Conservation (phyloP, 2,113 vertebrate genomes). For the Leptodactylus fuscus region DNA sequence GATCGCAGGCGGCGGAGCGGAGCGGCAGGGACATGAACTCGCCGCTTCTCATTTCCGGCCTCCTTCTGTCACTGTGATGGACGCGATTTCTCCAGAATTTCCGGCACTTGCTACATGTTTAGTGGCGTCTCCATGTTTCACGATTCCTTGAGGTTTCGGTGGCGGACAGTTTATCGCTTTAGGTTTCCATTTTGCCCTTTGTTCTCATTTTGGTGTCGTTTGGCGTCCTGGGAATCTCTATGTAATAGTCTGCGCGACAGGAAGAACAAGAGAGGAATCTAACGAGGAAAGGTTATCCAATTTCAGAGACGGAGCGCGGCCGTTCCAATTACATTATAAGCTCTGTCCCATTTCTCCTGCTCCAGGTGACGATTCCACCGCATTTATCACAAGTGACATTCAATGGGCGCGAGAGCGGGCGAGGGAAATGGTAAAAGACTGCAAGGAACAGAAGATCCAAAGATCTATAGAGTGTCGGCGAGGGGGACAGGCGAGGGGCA, state of each 20-base stretch:
- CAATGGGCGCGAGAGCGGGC: not conserved
- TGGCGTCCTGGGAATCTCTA: not conserved
- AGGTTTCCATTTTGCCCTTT: not conserved
- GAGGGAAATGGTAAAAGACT: constrained; percentile 8
- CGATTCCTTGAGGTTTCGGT: not conserved
- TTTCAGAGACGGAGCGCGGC: constrained; percentile 34
- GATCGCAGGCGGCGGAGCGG: no score
- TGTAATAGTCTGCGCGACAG: not conserved
- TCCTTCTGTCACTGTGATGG: not conserved
- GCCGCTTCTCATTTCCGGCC: no score
- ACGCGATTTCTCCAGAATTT: not conserved
- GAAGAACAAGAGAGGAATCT: constrained; percentile 13
- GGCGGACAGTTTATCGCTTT: not conserved
- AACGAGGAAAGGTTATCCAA: constrained; percentile 34
- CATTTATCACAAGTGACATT: constrained; percentile 46
- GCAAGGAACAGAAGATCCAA: not conserved
- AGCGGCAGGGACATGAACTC: no score
- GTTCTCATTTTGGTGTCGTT: constrained; percentile 9
- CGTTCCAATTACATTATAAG: constrained; percentile 35
- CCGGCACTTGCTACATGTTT: not conserved
- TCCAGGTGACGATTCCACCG: not conserved
- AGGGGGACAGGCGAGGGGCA: not conserved
- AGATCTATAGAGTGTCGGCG: not conserved
- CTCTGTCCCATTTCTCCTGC: constrained; percentile 45
- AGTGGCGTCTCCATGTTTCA: not conserved